Conservation (phyloP, 1,140 invertebrate species). For the Globodera ellingtonae region DNA sequence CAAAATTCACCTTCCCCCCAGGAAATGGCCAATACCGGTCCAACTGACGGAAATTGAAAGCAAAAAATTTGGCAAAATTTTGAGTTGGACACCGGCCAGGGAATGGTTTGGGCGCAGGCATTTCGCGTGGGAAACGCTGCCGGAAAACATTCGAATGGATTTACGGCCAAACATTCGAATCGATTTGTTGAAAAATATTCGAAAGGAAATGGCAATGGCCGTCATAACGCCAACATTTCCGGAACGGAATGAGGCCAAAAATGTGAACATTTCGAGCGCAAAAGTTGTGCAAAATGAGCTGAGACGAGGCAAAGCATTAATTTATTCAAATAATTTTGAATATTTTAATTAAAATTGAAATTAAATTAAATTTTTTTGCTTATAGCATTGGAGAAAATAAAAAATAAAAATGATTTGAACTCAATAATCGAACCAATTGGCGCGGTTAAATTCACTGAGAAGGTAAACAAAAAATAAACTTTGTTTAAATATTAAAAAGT, state of each 20-base stretch:
- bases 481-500: background rate
- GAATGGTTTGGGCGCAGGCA: background rate
- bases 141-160: background rate
- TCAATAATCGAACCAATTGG: background rate
- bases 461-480: background rate
- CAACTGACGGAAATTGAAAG: background rate
- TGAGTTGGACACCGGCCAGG: background rate
- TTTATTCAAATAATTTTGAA: background rate
- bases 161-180: background rate
- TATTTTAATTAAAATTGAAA: too few relatives aligned
- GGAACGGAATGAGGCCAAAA: conserved; percentile 6
- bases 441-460: background rate
- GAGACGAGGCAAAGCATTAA: background rate
- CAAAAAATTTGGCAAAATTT: background rate
- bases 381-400: background rate
- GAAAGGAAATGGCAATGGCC: background rate
- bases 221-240: conserved; percentile 17
- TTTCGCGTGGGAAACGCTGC: background rate
- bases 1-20: background rate
- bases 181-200: background rate
- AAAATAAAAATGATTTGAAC: background rate
- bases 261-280: conserved; percentile 16
- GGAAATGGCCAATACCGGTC: background rate
- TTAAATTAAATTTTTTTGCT: background rate
- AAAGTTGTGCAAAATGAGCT: conserved; percentile 13